Evolutionary conservation across 2,888 invertebrate genomes (phyloP).

Genomic region (Cantharis flavilabris): DNA sequence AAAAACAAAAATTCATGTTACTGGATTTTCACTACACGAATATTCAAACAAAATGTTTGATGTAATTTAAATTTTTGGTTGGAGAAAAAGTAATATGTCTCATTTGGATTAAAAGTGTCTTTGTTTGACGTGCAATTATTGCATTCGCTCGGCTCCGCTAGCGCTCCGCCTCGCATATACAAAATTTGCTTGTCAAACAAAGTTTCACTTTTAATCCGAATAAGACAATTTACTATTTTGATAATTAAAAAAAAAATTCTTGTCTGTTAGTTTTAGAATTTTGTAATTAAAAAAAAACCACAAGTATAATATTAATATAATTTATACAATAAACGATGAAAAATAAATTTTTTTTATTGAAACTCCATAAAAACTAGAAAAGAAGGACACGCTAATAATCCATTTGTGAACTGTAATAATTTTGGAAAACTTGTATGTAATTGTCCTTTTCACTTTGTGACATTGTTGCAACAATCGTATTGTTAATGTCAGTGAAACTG

Average conservation of each 20-base stretch:
- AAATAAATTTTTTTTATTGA: background rate
- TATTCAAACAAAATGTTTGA: too few species aligned
- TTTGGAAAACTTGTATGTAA: constrained; percentile 92
- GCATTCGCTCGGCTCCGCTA: too few species aligned
- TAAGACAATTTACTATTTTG: too few species aligned
- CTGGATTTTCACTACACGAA: too few species aligned
- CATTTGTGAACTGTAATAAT: constrained; percentile 84
- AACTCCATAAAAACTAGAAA: background rate
- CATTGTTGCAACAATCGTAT: constrained; percentile 88
- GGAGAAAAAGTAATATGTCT: too few species aligned
- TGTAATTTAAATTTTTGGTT: too few species aligned
- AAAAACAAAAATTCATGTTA: too few species aligned
- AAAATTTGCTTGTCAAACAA: too few species aligned
- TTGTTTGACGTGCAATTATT: too few species aligned
- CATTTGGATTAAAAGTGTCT: too few species aligned
- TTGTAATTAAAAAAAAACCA: background rate
- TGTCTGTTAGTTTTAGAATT: background rate
- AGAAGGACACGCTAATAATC: constrained; percentile 63
- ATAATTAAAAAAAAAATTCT: background rate
- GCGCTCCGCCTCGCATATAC: too few species aligned
- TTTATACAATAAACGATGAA: background rate
- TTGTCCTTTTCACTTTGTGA: constrained; percentile 89
- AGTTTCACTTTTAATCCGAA: too few species aligned
- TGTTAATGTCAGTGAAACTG: constrained; percentile 83
- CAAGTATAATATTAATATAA: background rate